Evolutionary conservation across 2,888 invertebrate genomes (phyloP).

Genomic region (Drosophila rellima): DNA sequence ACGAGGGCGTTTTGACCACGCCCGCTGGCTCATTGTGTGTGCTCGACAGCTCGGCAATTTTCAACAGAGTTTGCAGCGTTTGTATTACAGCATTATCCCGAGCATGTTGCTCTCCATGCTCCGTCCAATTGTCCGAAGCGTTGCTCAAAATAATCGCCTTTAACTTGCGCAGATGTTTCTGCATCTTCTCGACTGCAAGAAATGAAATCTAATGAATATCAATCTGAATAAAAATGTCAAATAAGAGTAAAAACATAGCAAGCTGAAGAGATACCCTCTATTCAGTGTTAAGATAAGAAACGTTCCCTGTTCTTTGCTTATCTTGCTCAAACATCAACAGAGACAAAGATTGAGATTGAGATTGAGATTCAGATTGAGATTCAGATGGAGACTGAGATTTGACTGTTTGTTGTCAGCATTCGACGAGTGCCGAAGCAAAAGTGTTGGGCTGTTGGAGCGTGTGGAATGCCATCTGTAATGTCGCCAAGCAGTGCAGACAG

Average conservation of each 20-base stretch:
- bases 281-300: conserved; percentile 27
- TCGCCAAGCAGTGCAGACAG: conserved; percentile 49
- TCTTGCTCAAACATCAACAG: conserved; percentile 54
- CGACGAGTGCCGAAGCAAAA: conserved; percentile 70
- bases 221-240: neutral
- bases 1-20: conserved; percentile 61
- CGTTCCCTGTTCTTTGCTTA: conserved; percentile 36
- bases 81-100: conserved; percentile 83
- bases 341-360: conserved; percentile 16
- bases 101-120: conserved; percentile 78
- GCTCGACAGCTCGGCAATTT: conserved; percentile 84
- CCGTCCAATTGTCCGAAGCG: conserved; percentile 77
- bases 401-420: conserved; percentile 50
- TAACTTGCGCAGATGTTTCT: conserved; percentile 83
- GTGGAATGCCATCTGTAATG: conserved; percentile 61
- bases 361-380: neutral
- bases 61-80: conserved; percentile 84
- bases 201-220: conserved; percentile 19
- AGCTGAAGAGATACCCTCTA: neutral
- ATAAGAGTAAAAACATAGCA: neutral
- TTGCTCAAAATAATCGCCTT: conserved; percentile 82
- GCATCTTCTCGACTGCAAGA: conserved; percentile 83
- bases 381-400: conserved; percentile 10
- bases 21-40: conserved; percentile 68
- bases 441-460: conserved; percentile 55